phyloP scores from a whole-genome alignment of 2,888 invertebrate species.

The Salticus scenicus region DNA sequence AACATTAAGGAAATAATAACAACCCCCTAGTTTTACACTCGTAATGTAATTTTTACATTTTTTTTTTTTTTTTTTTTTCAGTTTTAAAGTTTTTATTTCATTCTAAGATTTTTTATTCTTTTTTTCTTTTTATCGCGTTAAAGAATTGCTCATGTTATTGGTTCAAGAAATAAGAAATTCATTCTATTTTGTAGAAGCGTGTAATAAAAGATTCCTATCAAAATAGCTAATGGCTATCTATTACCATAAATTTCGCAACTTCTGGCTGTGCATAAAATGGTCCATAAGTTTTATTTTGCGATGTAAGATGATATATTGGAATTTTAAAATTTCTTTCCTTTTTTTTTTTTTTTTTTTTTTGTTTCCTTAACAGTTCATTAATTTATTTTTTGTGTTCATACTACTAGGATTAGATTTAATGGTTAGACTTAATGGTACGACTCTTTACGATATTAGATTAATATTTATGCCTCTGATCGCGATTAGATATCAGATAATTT shows the following conservation, averaged over 20 bases:
- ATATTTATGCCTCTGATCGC: no score
- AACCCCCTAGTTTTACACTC: slow-evolving; percentile 32
- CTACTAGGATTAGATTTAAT: no score
- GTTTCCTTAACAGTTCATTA: no score
- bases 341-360: no score
- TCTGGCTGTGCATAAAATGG: neutral
- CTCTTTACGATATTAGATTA: no score
- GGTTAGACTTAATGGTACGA: no score
- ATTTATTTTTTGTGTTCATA: no score
- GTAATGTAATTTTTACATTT: slow-evolving; percentile 35
- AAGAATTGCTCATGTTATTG: neutral
- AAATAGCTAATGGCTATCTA: slow-evolving; percentile 28
- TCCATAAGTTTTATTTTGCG: neutral
- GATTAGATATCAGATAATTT: no score
- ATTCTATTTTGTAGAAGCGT: neutral
- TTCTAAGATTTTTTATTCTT: no score
- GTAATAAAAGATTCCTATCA: slow-evolving; percentile 1
- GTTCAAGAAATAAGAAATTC: neutral
- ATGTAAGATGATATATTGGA: neutral
- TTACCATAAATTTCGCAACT: slow-evolving; percentile 33
- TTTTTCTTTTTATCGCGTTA: slow-evolving; percentile 26
- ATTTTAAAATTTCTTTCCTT: neutral
- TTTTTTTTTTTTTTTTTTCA: no score
- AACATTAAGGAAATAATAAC: slow-evolving; percentile 45
- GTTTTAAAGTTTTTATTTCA: no score